Evolutionary conservation across 2,113 vertebrate species (phyloP).

Genomic region (Lampris megalopsis): DNA sequence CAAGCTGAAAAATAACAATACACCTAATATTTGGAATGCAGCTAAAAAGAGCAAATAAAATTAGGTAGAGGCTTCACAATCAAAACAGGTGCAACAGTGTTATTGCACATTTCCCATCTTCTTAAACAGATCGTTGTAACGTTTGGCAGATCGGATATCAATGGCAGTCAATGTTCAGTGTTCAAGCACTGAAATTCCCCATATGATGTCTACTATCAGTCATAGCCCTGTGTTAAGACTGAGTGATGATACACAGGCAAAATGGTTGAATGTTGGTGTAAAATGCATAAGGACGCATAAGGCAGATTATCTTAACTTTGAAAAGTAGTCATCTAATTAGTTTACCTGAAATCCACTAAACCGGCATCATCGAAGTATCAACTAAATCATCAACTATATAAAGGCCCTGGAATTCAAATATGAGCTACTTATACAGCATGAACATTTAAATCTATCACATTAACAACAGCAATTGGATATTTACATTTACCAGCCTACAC

Average conservation of each 20-base stretch:
- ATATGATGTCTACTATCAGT: constrained; percentile 18
- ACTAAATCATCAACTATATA: constrained; percentile 31
- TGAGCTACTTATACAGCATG: neutral
- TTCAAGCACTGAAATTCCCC: neutral
- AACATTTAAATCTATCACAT: constrained; percentile 4
- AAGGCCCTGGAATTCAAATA: constrained; percentile 25
- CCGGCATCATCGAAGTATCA: no score
- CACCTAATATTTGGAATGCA: constrained; percentile 3
- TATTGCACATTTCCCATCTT: constrained; percentile 60
- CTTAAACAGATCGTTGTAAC: constrained; percentile 42
- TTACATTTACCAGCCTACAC: neutral
- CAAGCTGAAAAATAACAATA: constrained; percentile 54
- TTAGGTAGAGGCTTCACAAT: constrained; percentile 2
- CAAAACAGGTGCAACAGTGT: constrained; percentile 36
- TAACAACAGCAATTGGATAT: constrained; percentile 7
- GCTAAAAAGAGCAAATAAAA: constrained; percentile 19
- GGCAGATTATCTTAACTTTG: constrained; percentile 49
- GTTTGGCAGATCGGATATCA: constrained; percentile 72
- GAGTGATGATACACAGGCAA: constrained; percentile 40
- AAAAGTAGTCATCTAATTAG: constrained; percentile 43
- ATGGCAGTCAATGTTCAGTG: constrained; percentile 8
- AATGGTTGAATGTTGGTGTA: constrained; percentile 3
- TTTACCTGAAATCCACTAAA: neutral
- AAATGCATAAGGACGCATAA: constrained; percentile 42
- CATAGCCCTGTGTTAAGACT: constrained; percentile 41